Conservation (phyloP, 2,113 vertebrate species). For the Xiphophorus couchianus region DNA sequence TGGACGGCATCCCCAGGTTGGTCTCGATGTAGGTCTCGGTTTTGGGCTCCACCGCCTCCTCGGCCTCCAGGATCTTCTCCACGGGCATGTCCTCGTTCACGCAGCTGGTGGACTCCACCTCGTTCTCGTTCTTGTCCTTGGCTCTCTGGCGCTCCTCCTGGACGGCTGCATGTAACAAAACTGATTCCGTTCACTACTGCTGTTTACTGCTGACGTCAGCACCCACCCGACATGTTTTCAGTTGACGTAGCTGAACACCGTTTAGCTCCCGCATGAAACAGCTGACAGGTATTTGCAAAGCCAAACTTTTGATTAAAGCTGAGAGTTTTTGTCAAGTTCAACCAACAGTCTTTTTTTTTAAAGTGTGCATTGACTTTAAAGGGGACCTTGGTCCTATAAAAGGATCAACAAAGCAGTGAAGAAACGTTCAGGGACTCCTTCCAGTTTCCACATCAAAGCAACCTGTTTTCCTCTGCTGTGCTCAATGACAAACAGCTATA, state of each 20-base stretch:
- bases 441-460: slow-evolving; percentile 36
- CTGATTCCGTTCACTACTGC: slow-evolving; percentile 81
- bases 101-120: slow-evolving; percentile 93
- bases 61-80: slow-evolving; percentile 97
- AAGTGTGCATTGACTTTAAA: slow-evolving; percentile 24
- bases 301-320: background rate
- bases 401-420: slow-evolving; percentile 7
- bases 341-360: slow-evolving; percentile 35
- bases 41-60: slow-evolving; percentile 97
- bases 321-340: slow-evolving; percentile 4
- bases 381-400: slow-evolving; percentile 28
- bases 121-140: slow-evolving; percentile 92
- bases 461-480: slow-evolving; percentile 25
- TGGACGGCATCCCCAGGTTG: slow-evolving; percentile 88
- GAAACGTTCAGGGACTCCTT: slow-evolving; percentile 42
- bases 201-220: slow-evolving; percentile 42
- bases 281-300: background rate
- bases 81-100: slow-evolving; percentile 98
- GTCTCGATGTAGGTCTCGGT: slow-evolving; percentile 97
- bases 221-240: slow-evolving; percentile 1
- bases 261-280: no score
- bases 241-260: no score
- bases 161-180: slow-evolving; percentile 85
- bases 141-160: slow-evolving; percentile 97
- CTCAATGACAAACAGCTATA: slow-evolving; percentile 30